Percentiles rank a stretch among this genome's conserved stretches.
These are phyloP conservation scores for Glaucopsyche alexis DNA, from an alignment of 2,888 invertebrate genomes.

Conservation along the genomic window DNA sequence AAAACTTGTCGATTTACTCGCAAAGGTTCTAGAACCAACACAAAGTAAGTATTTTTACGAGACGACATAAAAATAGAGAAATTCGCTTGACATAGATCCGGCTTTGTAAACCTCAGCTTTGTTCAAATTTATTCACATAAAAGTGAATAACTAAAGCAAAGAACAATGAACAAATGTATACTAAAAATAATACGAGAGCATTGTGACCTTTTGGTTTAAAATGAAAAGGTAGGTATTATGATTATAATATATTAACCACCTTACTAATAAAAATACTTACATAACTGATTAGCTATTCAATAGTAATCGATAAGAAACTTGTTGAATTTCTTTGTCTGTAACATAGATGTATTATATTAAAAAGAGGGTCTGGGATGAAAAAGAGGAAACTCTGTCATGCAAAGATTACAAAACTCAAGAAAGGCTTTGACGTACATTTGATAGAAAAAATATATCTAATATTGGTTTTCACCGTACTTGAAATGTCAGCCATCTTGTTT, in stretches of 20 bases:
- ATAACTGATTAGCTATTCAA: too few relatives aligned
- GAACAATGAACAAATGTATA: neutral
- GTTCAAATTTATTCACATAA: conserved; percentile 14
- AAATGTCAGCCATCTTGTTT: too few relatives aligned
- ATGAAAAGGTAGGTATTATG: neutral
- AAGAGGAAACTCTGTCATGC: too few relatives aligned
- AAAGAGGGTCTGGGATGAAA: too few relatives aligned
- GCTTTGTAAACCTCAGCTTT: conserved; percentile 5
- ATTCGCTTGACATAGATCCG: conserved; percentile 25
- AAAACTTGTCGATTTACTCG: conserved; percentile 14
- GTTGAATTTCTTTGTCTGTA: too few relatives aligned
- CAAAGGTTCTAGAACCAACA: neutral
- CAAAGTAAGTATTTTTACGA: conserved; percentile 6
- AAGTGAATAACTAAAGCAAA: neutral
- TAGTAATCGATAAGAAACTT: too few relatives aligned
- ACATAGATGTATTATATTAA: too few relatives aligned
- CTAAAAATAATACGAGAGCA: neutral
- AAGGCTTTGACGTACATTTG: too few relatives aligned
- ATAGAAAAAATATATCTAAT: too few relatives aligned
- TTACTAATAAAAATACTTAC: too few relatives aligned
- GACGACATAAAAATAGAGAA: conserved; percentile 12
- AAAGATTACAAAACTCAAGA: too few relatives aligned
- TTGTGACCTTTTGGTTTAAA: neutral
- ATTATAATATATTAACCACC: neutral
- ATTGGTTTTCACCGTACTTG: too few relatives aligned